Evolutionary conservation across 2,888 invertebrate species (phyloP).

Genomic region (Eustalomyia histrio): DNA sequence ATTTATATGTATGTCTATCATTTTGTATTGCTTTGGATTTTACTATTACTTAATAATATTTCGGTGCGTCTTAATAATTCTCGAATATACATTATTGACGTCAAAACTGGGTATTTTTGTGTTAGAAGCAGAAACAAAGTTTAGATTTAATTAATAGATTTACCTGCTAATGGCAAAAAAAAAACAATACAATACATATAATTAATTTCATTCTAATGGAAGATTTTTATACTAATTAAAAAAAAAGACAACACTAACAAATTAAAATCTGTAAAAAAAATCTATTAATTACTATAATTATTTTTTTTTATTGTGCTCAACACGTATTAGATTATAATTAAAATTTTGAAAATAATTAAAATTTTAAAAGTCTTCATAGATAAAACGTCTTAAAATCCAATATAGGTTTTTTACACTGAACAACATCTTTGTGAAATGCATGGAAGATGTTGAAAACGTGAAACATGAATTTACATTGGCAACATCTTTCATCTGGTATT

Average conservation of each 20-base stretch:
- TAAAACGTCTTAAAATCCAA: too few species aligned
- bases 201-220: neutral
- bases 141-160: neutral
- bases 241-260: neutral
- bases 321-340: too few species aligned
- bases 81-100: neutral
- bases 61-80: neutral
- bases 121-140: too few species aligned
- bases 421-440: too few species aligned
- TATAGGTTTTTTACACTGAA: too few species aligned
- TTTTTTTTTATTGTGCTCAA: too few species aligned
- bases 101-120: neutral
- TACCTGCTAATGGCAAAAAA: neutral
- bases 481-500: too few species aligned
- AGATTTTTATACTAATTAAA: neutral
- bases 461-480: too few species aligned
- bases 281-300: neutral
- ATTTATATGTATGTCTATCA: neutral
- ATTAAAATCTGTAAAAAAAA: neutral
- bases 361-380: too few species aligned
- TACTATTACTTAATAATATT: neutral
- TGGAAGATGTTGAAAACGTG: too few species aligned
- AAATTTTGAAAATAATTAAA: too few species aligned
- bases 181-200: neutral
- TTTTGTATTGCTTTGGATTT: neutral